Percentiles rank a stretch among this genome's conserved stretches.
phyloP scores from a whole-genome alignment of 1,140 invertebrate species.

The Holcopasites calliopsidis region DNA sequence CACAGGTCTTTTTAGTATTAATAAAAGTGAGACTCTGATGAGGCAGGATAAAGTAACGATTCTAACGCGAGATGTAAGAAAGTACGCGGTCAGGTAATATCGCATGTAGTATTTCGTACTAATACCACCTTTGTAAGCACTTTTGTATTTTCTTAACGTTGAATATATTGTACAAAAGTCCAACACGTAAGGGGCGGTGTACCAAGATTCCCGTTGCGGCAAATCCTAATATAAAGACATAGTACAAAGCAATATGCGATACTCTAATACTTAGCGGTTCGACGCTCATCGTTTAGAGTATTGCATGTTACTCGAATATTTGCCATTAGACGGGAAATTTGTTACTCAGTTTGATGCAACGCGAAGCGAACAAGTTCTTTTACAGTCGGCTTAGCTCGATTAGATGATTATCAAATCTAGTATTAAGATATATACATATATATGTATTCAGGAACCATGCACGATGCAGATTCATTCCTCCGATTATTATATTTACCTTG shows the following conservation, averaged over 20 bases:
- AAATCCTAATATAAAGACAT: slow-evolving; percentile 32
- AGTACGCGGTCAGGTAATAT: slow-evolving; percentile 20
- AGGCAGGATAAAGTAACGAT: slow-evolving; percentile 44
- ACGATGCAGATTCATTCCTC: not conserved
- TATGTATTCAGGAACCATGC: not conserved
- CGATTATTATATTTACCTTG: slow-evolving; percentile 11
- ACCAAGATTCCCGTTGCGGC: slow-evolving; percentile 26
- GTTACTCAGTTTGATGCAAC: slow-evolving; percentile 27
- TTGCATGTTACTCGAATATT: slow-evolving; percentile 46
- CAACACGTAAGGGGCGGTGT: slow-evolving; percentile 45
- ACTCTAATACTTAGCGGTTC: slow-evolving; percentile 15
- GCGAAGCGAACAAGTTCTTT: slow-evolving; percentile 24
- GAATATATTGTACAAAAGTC: slow-evolving; percentile 62
- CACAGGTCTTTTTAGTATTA: slow-evolving; percentile 38
- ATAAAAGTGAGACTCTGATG: slow-evolving; percentile 4
- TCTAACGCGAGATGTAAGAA: slow-evolving; percentile 1
- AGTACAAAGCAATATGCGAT: slow-evolving; percentile 62
- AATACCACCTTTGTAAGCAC: slow-evolving; percentile 50
- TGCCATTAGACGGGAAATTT: slow-evolving; percentile 13
- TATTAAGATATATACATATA: not conserved
- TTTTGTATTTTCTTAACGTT: slow-evolving; percentile 59
- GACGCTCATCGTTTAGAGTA: slow-evolving; percentile 39
- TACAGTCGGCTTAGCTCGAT: slow-evolving; percentile 37
- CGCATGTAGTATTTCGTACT: slow-evolving; percentile 53
- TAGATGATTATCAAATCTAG: not conserved